phyloP scores from a whole-genome alignment of 2,888 invertebrate genomes.

The Dioctria linearis region DNA sequence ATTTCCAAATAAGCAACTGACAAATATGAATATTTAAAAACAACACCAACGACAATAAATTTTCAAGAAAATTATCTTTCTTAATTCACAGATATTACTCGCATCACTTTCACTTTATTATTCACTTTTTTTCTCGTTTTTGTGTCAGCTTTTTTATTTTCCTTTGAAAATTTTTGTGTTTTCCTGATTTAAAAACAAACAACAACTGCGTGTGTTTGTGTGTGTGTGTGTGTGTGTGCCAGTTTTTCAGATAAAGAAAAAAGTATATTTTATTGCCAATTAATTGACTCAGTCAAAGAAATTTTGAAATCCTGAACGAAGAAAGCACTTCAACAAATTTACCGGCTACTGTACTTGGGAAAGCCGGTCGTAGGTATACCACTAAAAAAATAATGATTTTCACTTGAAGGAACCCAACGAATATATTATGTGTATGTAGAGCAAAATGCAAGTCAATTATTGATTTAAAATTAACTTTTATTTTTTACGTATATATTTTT shows the following conservation, averaged over 20 bases:
- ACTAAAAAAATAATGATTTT: constrained; percentile 6
- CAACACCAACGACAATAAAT: constrained; percentile 19
- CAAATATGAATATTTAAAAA: neutral
- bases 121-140: constrained; percentile 44
- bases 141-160: constrained; percentile 24
- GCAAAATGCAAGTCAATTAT: neutral
- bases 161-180: constrained; percentile 17
- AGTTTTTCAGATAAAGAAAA: too few relatives aligned
- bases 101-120: constrained; percentile 52
- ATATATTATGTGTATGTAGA: neutral
- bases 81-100: constrained; percentile 44
- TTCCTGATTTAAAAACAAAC: constrained; percentile 31
- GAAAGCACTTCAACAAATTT: neutral
- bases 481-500: constrained; percentile 9
- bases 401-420: constrained; percentile 6
- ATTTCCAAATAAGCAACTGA: constrained; percentile 1
- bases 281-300: neutral
- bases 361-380: neutral
- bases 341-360: neutral
- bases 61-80: constrained; percentile 45
- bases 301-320: neutral
- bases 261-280: too few relatives aligned
- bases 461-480: neutral
- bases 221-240: too few relatives aligned
- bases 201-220: too few relatives aligned